Evolutionary conservation across 2,888 invertebrate species (phyloP).

Genomic region (Pegoplata infirma): DNA sequence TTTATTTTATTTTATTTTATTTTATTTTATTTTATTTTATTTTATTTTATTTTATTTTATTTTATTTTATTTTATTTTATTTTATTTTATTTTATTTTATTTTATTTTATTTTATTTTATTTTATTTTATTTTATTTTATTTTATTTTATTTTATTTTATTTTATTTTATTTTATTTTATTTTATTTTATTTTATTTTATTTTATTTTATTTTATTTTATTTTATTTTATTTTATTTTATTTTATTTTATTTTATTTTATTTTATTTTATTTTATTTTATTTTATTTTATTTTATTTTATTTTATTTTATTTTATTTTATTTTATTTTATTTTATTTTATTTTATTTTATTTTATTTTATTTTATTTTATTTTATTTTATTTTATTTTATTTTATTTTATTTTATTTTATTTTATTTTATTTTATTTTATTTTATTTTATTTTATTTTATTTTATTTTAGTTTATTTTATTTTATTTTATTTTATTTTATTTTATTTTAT

Average conservation of each 20-base stretch:
- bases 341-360: not conserved
- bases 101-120: not conserved
- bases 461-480: not conserved
- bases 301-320: not conserved
- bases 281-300: too few relatives aligned
- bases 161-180: not conserved
- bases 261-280: slow-evolving; percentile 14
- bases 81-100: not conserved
- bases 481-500: slow-evolving; percentile 4
- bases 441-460: not conserved
- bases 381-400: slow-evolving; percentile 1
- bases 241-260: slow-evolving; percentile 1
- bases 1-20: not conserved
- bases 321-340: not conserved
- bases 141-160: not conserved
- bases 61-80: not conserved
- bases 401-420: slow-evolving; percentile 4
- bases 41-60: not conserved
- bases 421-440: slow-evolving; percentile 4
- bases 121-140: slow-evolving; percentile 5
- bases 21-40: not conserved
- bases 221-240: slow-evolving; percentile 2
- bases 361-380: slow-evolving; percentile 9
- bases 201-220: not conserved
- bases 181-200: slow-evolving; percentile 9